Base-by-base conservation (phyloP, 2,113 vertebrate genomes). In the Heloderma charlesbogerti region DNA sequence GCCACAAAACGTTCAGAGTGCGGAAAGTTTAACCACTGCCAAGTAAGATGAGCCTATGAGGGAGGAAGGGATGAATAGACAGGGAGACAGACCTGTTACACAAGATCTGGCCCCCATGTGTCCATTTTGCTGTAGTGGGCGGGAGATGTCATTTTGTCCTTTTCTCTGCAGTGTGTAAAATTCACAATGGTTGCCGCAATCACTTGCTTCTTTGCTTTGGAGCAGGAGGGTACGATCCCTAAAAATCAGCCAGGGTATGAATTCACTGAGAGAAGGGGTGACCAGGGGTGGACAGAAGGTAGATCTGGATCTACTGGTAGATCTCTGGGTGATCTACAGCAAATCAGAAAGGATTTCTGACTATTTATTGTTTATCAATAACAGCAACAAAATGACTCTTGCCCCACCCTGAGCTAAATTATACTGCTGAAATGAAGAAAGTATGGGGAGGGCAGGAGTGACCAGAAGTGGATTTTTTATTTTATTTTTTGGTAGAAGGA, bases 21-120 rank as follows among this genome's bases (percentile, higher is more conserved):
- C 57, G 83, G 83, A 90, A 90, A 86, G 63, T 69, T 86, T 86
- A 79, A 45, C 34, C 63, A 22, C 54, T 27, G 60, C 72, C 74
- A 84, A 90, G 43, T 60, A 67, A 86, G 89, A 90, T 40, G 74
- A 69, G 74, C n/a, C 69, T 60, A 45, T 2, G 63, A 40, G 78
- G 15, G 48, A 71, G 25, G 79, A n/a, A 82, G 43, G 43, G 29
- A 48, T 27, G 57, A 77, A 66, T 4, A 45, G 81, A 43, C 37
- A 45, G 54, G n/a, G 74, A 84, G 34, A n/a, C 27, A 80, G 6
- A 4, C 22, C 48, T 63, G 57, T 48, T 75, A 75, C 40, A 84
- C 2, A n/a, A 84, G 37, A 6, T 29, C 37, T 40, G 12, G 22
- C 40, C 34, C 27, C n/a, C 8, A 15, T 16, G 48, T 51, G 25